Evolutionary conservation across 2,797 vertebrate species (phyloP).

Genomic region (Chloroceryle inda): DNA sequence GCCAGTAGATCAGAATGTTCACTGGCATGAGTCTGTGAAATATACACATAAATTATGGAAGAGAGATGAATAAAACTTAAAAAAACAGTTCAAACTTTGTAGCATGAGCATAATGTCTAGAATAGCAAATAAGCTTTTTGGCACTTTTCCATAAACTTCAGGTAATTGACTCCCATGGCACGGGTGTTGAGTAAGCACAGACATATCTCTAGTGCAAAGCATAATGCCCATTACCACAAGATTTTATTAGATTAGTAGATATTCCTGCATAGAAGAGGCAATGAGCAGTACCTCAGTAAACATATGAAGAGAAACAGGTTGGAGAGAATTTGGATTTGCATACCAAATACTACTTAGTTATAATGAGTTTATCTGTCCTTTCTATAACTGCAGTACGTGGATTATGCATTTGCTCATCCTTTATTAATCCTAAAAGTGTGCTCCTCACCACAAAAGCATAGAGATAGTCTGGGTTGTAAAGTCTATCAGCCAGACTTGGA

Average conservation of each 20-base stretch:
- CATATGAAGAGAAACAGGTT: neutral
- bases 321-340: neutral
- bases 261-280: neutral
- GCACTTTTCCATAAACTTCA: constrained; percentile 4
- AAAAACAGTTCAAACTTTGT: constrained; percentile 29
- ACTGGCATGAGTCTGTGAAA: constrained; percentile 33
- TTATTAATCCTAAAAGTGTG: neutral
- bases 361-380: neutral
- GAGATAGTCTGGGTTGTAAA: neutral
- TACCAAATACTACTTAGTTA: neutral
- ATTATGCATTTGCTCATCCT: neutral
- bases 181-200: neutral
- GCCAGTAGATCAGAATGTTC: constrained; percentile 18
- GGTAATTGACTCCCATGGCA: constrained; percentile 43
- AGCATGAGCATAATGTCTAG: constrained; percentile 25
- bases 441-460: neutral
- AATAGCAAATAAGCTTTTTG: constrained; percentile 47
- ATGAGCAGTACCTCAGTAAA: neutral
- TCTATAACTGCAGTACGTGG: neutral
- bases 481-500: neutral
- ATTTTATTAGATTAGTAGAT: neutral
- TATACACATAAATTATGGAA: constrained; percentile 35
- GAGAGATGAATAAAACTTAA: constrained; percentile 19
- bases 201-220: constrained; percentile 5
- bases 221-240: neutral